Evolutionary conservation across 2,797 vertebrate genomes (phyloP), one percentile per base, ranked within the genome.

Genomic region (Meriones psammophilus): DNA sequence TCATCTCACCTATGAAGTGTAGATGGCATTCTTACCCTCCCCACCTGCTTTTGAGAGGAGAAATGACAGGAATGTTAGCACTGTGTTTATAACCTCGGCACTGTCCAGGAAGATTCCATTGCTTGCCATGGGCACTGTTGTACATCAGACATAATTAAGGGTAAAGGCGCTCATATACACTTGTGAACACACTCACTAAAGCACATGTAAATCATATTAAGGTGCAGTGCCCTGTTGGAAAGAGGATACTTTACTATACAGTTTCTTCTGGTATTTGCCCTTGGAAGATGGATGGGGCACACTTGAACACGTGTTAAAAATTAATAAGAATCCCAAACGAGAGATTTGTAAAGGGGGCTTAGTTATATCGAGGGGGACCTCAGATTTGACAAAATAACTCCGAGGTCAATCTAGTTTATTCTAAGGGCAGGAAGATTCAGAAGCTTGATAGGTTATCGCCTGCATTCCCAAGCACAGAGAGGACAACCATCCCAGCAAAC

Each of bases 241-340:
- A 96, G 84, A 22, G 22, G 36, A 95, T 94, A 80, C 64, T 96
- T 93, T 66, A 92, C 89, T 89, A 20, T 78, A 96, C 73, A 90
- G 36, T 97, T 88, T 96, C 93, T 91, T 97, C 94, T 87, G 86
- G 94, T 95, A 97, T 89, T 36, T 89, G n/a, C 56, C 94, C 92
- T 95, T 92, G 96, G 96, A 97, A 94, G 94, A 94, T 92, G 91
- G 97, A 81, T n/a, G 46, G 71, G 18, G 20, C 62, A 69, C 28
- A 80, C 33, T 81, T 0, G 26, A 89, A 96, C 83, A 91, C 92
- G 92, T 97, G 95, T 96, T 97, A 94, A 94, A 97, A 94, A 92
- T 97, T 96, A 97, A 94, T 66, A 68, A 92, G 92, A 90, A 85
- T 93, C 84, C 90, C 83, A 94, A 92, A 95, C 79, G 80, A 95